A percentile compares a stretch with the other conserved stretches of the same genome.
Evolutionary conservation across 2,888 invertebrate genomes (phyloP).

Genomic region (Nematopogon swammerdamellus): DNA sequence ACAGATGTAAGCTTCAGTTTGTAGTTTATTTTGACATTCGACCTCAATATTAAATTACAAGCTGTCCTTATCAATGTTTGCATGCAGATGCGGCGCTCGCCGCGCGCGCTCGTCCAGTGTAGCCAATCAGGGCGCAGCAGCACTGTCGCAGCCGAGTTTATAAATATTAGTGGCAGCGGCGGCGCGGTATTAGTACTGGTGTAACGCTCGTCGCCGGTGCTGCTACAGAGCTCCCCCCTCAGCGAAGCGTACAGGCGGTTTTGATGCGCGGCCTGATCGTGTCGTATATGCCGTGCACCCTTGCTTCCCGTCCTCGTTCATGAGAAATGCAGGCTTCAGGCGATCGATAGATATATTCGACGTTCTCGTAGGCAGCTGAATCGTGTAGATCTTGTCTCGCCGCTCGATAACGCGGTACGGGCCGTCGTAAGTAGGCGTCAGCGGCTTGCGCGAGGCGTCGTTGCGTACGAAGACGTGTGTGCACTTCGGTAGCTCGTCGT

Average conservation of each 20-base stretch:
- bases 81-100: no score
- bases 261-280: background rate
- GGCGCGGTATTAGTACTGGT: no score
- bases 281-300: background rate
- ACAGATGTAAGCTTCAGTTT: no score
- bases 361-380: slow-evolving; percentile 7
- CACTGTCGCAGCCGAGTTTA: no score
- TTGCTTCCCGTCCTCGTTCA: background rate
- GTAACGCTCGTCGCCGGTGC: no score
- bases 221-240: no score
- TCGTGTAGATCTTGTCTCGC: slow-evolving; percentile 7
- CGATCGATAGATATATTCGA: slow-evolving; percentile 11
- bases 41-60: no score
- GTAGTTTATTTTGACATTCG: no score
- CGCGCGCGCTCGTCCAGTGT: no score
- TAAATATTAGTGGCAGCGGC: no score
- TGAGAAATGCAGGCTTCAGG: slow-evolving; percentile 13
- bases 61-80: no score
- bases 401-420: slow-evolving; percentile 11
- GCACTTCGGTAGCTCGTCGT: slow-evolving; percentile 6
- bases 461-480: slow-evolving; percentile 15
- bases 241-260: background rate
- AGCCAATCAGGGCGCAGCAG: no score
- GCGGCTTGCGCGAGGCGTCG: slow-evolving; percentile 12
- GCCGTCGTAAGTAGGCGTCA: slow-evolving; percentile 14